These are phyloP conservation scores for Morelia viridis DNA, from an alignment of 2,797 vertebrate species.

Conservation along the genomic window DNA sequence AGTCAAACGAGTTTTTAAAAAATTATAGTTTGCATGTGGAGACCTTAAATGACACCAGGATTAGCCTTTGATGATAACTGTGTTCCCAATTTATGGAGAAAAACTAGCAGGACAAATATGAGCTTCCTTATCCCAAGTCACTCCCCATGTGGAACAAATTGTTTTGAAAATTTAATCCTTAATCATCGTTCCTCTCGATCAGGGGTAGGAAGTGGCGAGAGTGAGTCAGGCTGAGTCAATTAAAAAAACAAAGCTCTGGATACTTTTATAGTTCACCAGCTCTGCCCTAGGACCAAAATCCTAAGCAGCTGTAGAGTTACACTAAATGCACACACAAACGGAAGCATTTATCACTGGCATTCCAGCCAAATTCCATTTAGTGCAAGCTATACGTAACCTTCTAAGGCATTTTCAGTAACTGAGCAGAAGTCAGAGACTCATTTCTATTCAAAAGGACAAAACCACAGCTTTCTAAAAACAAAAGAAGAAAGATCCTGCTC, in stretches of 20 bases:
- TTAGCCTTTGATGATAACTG: background rate
- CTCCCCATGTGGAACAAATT: conserved; percentile 7
- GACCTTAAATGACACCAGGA: background rate
- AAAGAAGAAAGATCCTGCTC: background rate
- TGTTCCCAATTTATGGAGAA: background rate
- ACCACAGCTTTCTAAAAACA: conserved; percentile 20
- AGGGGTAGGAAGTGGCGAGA: background rate
- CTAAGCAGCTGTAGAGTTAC: background rate
- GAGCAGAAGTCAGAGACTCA: background rate
- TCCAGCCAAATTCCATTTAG: conserved; percentile 28
- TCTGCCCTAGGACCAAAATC: conserved; percentile 10
- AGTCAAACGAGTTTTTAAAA: background rate
- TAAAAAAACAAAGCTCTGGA: background rate
- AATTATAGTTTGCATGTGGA: background rate
- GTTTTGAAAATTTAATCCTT: conserved; percentile 13
- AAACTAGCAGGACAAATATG: background rate
- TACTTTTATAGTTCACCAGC: background rate
- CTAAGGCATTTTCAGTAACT: conserved; percentile 26
- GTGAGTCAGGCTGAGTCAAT: conserved; percentile 20
- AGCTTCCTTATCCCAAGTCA: background rate
- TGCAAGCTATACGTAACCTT: conserved; percentile 38
- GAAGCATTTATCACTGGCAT: conserved; percentile 38
- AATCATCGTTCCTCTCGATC: conserved; percentile 11
- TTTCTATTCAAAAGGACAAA: conserved; percentile 30
- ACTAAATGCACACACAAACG: background rate